Percentiles rank a stretch among this genome's conserved stretches.
Conservation (phyloP, 2,113 vertebrate species). For the Piprites chloris region DNA sequence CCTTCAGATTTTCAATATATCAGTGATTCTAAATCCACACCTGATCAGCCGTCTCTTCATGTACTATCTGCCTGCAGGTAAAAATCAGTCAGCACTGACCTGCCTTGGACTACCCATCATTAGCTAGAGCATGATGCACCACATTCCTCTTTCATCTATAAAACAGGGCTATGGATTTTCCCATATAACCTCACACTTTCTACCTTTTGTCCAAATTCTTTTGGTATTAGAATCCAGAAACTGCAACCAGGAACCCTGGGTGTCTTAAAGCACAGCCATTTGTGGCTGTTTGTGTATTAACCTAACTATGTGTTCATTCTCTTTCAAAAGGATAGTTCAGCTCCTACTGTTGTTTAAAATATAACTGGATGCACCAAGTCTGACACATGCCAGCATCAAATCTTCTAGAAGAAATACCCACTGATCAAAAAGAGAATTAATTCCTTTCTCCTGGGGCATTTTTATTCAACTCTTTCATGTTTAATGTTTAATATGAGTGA, state of each 20-base stretch:
- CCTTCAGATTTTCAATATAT: neutral
- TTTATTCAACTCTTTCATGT: slow-evolving; percentile 34
- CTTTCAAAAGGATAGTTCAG: neutral
- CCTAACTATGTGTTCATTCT: neutral
- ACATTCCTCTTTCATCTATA: neutral
- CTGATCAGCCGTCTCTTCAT: neutral
- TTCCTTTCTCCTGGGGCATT: neutral
- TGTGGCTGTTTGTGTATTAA: slow-evolving; percentile 32
- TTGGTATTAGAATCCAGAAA: neutral
- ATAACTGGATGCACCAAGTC: neutral
- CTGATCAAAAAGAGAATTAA: slow-evolving; percentile 30
- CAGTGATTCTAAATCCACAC: neutral
- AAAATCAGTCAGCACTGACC: neutral
- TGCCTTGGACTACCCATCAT: neutral
- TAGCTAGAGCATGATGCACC: neutral
- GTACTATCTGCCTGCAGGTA: neutral
- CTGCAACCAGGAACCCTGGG: neutral
- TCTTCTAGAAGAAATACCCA: neutral
- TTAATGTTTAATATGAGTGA: slow-evolving; percentile 72
- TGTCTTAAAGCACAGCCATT: neutral
- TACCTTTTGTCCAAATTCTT: neutral
- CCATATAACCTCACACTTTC: neutral
- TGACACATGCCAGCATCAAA: neutral
- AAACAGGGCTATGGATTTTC: neutral
- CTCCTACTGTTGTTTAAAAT: slow-evolving; percentile 54